phyloP scores from a whole-genome alignment of 2,797 vertebrate genomes.

The Ptychadena robeensis region DNA sequence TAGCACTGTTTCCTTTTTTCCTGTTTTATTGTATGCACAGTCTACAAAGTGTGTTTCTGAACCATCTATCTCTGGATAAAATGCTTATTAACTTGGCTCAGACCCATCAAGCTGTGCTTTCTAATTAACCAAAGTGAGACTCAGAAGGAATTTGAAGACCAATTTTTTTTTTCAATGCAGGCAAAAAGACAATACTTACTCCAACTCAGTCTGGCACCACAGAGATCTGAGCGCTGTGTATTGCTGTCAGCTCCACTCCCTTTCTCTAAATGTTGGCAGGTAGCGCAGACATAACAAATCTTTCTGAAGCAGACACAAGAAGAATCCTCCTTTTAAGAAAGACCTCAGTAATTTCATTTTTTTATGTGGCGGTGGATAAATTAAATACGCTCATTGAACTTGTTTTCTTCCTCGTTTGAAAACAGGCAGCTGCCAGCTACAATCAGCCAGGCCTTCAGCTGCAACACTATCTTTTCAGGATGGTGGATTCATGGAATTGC shows the following conservation, averaged over 20 bases:
- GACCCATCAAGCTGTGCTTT: slow-evolving; percentile 1
- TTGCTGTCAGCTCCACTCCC: slow-evolving; percentile 46
- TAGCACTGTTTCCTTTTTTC: background rate
- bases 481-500: slow-evolving; percentile 34
- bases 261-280: slow-evolving; percentile 60
- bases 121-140: slow-evolving; percentile 44
- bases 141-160: slow-evolving; percentile 26
- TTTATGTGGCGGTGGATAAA: slow-evolving; percentile 34
- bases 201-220: background rate
- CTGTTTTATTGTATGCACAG: slow-evolving; percentile 21
- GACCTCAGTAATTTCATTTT: slow-evolving; percentile 63
- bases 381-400: slow-evolving; percentile 26
- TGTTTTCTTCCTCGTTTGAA: slow-evolving; percentile 22
- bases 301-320: slow-evolving; percentile 44
- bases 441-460: slow-evolving; percentile 18
- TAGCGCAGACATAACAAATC: slow-evolving; percentile 56
- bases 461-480: slow-evolving; percentile 6
- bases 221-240: slow-evolving; percentile 9
- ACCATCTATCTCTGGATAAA: slow-evolving; percentile 32
- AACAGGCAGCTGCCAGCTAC: slow-evolving; percentile 11
- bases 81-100: slow-evolving; percentile 23
- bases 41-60: background rate
- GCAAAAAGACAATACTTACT: slow-evolving; percentile 41
- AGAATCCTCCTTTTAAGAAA: slow-evolving; percentile 55
- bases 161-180: slow-evolving; percentile 38